Conservation (phyloP, 2,113 vertebrate species). For the Zootoca vivipara region DNA sequence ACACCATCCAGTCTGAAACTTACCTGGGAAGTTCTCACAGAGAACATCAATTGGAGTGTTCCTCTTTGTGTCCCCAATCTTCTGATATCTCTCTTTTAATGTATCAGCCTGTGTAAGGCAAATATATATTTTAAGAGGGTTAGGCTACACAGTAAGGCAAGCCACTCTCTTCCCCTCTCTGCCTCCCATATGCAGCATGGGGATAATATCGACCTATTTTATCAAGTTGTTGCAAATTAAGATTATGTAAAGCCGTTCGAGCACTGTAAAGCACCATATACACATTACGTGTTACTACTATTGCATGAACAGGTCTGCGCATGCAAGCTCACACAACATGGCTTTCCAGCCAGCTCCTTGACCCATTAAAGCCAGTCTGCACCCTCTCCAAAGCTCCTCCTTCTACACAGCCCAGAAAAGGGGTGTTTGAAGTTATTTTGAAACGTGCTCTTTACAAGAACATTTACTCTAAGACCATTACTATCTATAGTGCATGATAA, state of each 20-base stretch:
- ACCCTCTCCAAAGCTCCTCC: neutral
- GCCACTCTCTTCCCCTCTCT: too few relatives aligned
- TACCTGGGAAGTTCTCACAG: constrained; percentile 99
- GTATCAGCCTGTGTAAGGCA: constrained; percentile 89
- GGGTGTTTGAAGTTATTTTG: neutral
- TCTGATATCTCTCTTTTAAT: constrained; percentile 98
- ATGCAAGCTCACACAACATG: neutral
- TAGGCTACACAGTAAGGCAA: neutral
- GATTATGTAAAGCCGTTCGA: neutral
- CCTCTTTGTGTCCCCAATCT: constrained; percentile 98
- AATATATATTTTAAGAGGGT: neutral
- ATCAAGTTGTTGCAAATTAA: neutral
- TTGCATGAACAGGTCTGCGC: neutral
- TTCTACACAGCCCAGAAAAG: neutral
- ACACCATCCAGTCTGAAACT: neutral
- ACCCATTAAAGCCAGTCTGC: neutral
- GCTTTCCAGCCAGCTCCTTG: neutral
- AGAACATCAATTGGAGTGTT: constrained; percentile 98
- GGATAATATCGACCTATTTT: neutral
- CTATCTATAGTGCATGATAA: neutral
- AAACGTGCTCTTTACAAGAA: neutral
- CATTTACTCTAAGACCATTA: neutral
- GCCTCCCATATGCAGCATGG: neutral
- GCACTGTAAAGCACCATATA: neutral
- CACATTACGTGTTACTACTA: neutral